phyloP scores from a whole-genome alignment of 2,888 invertebrate genomes.

The Spilosoma lubricipeda region DNA sequence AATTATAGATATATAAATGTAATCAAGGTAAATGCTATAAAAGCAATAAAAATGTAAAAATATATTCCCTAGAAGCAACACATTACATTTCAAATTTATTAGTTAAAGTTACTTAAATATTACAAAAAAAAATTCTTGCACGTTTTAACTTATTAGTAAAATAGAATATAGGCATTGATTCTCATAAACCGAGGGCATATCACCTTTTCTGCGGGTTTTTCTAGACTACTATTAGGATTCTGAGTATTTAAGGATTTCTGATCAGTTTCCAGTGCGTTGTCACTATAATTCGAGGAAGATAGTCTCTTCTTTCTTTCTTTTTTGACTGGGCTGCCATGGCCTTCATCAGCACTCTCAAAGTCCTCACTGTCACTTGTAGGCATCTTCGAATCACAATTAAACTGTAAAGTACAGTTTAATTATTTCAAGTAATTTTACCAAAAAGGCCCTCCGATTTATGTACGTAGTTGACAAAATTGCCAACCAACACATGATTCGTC shows the following conservation, averaged over 20 bases:
- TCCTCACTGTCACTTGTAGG: constrained; percentile 91
- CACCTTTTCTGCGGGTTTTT: constrained; percentile 41
- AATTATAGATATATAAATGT: background rate
- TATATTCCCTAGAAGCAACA: too few species aligned
- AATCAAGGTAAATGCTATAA: background rate
- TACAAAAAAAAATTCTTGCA: background rate
- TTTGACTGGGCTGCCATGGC: constrained; percentile 72
- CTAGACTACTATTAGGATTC: constrained; percentile 26
- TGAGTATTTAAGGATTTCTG: constrained; percentile 51
- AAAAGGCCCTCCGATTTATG: too few species aligned
- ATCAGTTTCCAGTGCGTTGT: constrained; percentile 68
- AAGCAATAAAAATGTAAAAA: background rate
- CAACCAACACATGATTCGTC: constrained; percentile 14
- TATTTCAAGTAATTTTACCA: background rate
- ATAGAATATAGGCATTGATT: background rate
- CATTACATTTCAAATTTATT: background rate
- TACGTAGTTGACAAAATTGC: background rate
- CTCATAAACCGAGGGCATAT: constrained; percentile 28
- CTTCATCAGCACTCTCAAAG: constrained; percentile 93
- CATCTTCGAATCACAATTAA: constrained; percentile 73
- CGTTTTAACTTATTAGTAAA: background rate
- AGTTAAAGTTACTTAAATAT: background rate
- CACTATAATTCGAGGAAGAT: constrained; percentile 79
- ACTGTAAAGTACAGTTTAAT: background rate
- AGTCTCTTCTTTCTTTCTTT: constrained; percentile 73